Conservation (phyloP, 2,888 invertebrate species). For the Barypeithes pellucidus region DNA sequence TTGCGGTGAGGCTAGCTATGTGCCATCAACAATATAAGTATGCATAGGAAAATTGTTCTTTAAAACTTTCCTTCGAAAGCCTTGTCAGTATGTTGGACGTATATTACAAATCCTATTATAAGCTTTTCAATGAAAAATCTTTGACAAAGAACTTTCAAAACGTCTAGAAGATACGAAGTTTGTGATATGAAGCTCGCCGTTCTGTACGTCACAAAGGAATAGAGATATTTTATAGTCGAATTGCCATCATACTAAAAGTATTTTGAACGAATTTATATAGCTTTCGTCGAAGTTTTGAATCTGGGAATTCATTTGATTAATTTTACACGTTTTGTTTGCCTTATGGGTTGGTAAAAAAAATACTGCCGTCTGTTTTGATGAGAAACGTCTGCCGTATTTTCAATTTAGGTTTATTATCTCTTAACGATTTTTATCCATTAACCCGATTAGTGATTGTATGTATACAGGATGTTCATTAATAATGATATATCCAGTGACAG, state of each 20-base stretch:
- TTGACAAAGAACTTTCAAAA: conserved; percentile 28
- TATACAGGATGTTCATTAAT: too few species aligned
- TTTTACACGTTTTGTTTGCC: background rate
- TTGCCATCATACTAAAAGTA: conserved; percentile 35
- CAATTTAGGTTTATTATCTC: too few species aligned
- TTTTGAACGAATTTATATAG: conserved; percentile 32
- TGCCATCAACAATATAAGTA: too few species aligned
- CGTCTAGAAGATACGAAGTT: conserved; percentile 25
- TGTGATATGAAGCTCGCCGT: conserved; percentile 36
- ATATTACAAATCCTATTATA: conserved; percentile 31
- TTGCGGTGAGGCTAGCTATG: too few species aligned
- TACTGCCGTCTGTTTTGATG: too few species aligned
- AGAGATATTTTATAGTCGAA: conserved; percentile 33
- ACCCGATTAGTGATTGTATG: too few species aligned
- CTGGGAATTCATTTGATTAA: conserved; percentile 22
- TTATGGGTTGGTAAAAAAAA: background rate
- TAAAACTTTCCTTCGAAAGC: background rate
- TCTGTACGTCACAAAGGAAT: conserved; percentile 33
- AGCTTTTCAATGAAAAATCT: conserved; percentile 18
- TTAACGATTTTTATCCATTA: too few species aligned
- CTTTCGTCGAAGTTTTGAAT: conserved; percentile 13
- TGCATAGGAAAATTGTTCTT: background rate
- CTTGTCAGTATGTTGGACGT: conserved; percentile 25
- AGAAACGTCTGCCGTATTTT: too few species aligned
- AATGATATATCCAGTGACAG: too few species aligned